A percentile compares a stretch with the other conserved stretches of the same genome.
Evolutionary conservation across 1,140 invertebrate genomes (phyloP).

Genomic region (Nilaparvata lugens): DNA sequence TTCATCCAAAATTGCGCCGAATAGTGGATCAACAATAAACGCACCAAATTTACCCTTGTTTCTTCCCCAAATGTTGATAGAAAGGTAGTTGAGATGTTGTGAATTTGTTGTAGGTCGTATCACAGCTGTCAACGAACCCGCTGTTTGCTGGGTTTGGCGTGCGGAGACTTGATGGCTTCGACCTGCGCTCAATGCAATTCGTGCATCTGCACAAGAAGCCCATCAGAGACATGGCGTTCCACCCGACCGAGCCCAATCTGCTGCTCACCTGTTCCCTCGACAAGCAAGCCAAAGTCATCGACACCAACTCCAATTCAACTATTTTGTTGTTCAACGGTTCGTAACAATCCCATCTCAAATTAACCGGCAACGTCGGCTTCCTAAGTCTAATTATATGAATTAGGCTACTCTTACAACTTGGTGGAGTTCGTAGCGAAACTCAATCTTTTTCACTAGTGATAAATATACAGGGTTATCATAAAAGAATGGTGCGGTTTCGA

Average conservation of each 20-base stretch:
- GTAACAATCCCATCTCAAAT: too few relatives aligned
- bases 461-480: too few relatives aligned
- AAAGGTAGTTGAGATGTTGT: not conserved
- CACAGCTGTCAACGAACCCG: slow-evolving; percentile 27
- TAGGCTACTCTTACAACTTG: too few relatives aligned
- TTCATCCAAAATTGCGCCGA: too few relatives aligned
- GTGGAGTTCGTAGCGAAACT: too few relatives aligned
- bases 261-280: slow-evolving; percentile 72
- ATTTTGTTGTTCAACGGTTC: slow-evolving; percentile 35
- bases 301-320: slow-evolving; percentile 42
- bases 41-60: too few relatives aligned
- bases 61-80: not conserved
- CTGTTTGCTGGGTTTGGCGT: slow-evolving; percentile 71
- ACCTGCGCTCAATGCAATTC: slow-evolving; percentile 42
- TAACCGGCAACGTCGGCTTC: too few relatives aligned
- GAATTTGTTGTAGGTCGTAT: slow-evolving; percentile 16
- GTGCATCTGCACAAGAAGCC: slow-evolving; percentile 55
- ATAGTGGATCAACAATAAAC: too few relatives aligned
- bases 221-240: slow-evolving; percentile 71
- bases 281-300: slow-evolving; percentile 60
- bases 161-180: slow-evolving; percentile 57
- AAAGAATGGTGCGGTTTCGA: too few relatives aligned
- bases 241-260: slow-evolving; percentile 49
- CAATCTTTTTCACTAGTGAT: too few relatives aligned
- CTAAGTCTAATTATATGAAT: too few relatives aligned